Evolutionary conservation across 2,113 vertebrate species (phyloP).

Genomic region (Chascanopsetta lugubris): DNA sequence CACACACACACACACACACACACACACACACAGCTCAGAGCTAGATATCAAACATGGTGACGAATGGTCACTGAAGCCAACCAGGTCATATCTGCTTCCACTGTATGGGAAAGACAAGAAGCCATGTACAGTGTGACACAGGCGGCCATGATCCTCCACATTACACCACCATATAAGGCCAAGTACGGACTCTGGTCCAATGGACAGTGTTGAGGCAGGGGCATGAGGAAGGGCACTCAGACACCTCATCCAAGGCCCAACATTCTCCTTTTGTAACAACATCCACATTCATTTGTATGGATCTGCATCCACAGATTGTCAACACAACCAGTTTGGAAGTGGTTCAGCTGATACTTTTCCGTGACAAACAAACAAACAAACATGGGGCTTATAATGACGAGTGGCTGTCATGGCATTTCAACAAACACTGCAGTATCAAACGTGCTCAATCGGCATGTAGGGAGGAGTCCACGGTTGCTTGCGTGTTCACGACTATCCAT

Average conservation of each 20-base stretch:
- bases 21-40: conserved; percentile 5
- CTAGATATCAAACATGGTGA: background rate
- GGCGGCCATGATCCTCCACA: background rate
- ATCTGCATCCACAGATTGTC: too few species aligned
- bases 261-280: background rate
- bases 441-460: conserved; percentile 7
- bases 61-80: background rate
- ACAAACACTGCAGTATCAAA: conserved; percentile 10
- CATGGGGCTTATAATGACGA: too few species aligned
- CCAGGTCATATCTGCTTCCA: conserved; percentile 30
- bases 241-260: background rate
- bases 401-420: conserved; percentile 1
- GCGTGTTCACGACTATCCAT: conserved; percentile 18
- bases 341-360: too few species aligned
- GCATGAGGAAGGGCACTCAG: background rate
- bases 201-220: background rate
- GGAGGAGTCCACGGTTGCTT: background rate
- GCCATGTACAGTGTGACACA: conserved; percentile 42
- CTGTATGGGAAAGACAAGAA: conserved; percentile 56
- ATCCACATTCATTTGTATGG: background rate
- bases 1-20: too few species aligned
- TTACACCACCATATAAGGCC: background rate
- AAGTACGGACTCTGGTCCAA: background rate
- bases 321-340: too few species aligned
- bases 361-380: too few species aligned